Evolutionary conservation across 2,888 invertebrate genomes (phyloP), one percentile per base, ranked within the genome.

Genomic region (Phorcus lineatus): DNA sequence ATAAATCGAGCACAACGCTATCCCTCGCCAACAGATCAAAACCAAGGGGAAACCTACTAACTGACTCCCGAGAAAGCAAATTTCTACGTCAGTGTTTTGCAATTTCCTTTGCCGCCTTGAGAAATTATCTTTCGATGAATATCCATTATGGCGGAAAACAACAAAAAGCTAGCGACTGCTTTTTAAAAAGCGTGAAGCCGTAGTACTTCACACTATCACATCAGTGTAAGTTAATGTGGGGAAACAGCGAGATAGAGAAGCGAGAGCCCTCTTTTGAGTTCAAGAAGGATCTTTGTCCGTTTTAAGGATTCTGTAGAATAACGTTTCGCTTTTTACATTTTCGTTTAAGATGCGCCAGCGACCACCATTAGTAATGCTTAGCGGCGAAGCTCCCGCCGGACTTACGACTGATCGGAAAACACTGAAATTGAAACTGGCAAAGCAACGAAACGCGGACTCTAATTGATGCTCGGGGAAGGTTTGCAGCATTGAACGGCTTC

Each of bases 401-500:
- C 28, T 31, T 31, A 54, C 28, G 28, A 53, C 53, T 53, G 74
- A 70, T 70, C 70, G 62, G 70, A 70, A 66, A 70, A 67, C 62
- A 22, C 53, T 74, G 79, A 79, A 79, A 79, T 79, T 57, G 79
- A 79, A 79, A 70, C 74, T 74, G 79, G 79, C 79, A 74, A 28
- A 62, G 57, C 70, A 47, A 54, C 47, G 74, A 40, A 82, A 78
- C 78, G 55, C 78, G 79, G 76, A 76, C 62, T 62, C 74, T 80
- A 81, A 81, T 81, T 82, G 80, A 80, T 76, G 79, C 78, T 62
- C 77, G 77, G 67, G 77, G 75, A 55, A 78, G 75, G 79, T 75
- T 76, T 70, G 70, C 28, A 47, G 66, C 74, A 55, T 70, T 79
- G 79, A 74, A 47, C 47, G 74, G 82, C 78, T 81, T 82, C 80